A percentile compares a stretch with the other conserved stretches of the same genome.
Conservation (phyloP, 2,113 vertebrate genomes). For the Varanus salvator region DNA sequence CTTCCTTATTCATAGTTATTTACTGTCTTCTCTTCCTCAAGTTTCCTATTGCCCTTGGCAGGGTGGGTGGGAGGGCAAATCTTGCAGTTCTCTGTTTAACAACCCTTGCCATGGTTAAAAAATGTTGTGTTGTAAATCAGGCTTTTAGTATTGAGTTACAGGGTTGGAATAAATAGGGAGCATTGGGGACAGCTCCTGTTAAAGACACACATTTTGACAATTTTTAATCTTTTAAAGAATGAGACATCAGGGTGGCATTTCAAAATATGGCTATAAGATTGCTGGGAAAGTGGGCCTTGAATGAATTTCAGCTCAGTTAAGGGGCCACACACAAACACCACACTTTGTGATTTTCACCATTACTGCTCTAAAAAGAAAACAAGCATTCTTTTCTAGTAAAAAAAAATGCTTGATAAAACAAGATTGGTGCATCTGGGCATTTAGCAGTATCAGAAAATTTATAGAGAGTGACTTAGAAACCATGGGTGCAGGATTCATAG, state of each 20-base stretch:
- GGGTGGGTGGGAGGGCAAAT: not conserved
- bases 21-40: not conserved
- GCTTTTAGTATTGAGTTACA: not conserved
- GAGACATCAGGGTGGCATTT: fast-evolving
- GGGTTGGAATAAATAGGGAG: not conserved
- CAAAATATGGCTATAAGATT: fast-evolving
- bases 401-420: not conserved
- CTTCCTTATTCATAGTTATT: not conserved
- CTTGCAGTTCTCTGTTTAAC: not conserved
- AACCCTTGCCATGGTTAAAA: not conserved
- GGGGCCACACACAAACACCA: too few relatives aligned
- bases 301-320: not conserved
- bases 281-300: not conserved
- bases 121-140: not conserved
- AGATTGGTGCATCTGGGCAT: not conserved
- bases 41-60: not conserved
- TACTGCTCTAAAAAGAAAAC: not conserved
- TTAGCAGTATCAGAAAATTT: not conserved
- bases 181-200: not conserved
- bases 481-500: too few relatives aligned
- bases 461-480: not conserved
- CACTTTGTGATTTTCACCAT: not conserved
- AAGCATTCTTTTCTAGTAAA: not conserved
- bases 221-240: not conserved
- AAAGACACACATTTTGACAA: not conserved